phyloP scores from a whole-genome alignment of 2,797 vertebrate genomes.

The Phoebastria nigripes region DNA sequence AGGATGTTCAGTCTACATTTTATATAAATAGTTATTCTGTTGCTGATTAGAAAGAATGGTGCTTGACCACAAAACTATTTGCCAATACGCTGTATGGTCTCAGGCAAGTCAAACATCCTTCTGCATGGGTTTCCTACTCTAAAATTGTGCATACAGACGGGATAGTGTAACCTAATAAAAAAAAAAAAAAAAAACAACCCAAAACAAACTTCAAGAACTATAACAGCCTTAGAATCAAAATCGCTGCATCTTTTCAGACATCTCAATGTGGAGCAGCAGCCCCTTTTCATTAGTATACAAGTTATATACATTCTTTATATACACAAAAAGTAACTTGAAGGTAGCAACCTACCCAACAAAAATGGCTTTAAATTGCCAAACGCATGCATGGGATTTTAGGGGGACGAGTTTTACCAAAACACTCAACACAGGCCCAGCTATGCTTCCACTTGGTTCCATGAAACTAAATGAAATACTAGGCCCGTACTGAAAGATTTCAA shows the following conservation, averaged over 20 bases:
- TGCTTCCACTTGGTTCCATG: not conserved
- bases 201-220: not conserved
- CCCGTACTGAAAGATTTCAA: not conserved
- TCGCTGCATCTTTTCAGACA: not conserved
- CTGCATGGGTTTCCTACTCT: not conserved
- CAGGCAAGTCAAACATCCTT: not conserved
- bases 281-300: not conserved
- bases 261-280: not conserved
- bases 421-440: not conserved
- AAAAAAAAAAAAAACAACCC: not conserved
- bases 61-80: not conserved
- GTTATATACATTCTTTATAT: not conserved
- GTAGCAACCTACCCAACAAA: not conserved
- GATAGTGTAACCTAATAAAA: not conserved
- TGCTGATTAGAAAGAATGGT: not conserved
- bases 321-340: not conserved
- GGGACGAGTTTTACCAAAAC: not conserved
- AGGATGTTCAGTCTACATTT: not conserved
- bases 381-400: not conserved
- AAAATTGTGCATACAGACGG: not conserved
- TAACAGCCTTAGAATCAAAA: not conserved
- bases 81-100: not conserved
- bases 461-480: not conserved
- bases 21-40: not conserved
- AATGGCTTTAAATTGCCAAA: not conserved